Conservation (phyloP, 35 echinoderm and acorn worm genomes). For the Nesometra sesokonis region DNA sequence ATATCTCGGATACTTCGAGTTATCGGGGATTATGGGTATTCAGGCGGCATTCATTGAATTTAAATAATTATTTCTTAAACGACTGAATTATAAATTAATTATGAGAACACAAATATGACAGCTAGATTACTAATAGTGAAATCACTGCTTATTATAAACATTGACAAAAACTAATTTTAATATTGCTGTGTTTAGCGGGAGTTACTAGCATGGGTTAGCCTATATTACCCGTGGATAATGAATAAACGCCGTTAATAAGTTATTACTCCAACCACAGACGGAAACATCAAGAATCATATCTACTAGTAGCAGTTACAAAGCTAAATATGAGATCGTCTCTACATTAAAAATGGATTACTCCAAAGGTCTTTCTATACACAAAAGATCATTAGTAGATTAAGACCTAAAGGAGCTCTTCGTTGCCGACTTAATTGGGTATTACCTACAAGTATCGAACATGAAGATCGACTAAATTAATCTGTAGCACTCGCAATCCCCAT, state of each 20-base stretch:
- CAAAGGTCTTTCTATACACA: background rate
- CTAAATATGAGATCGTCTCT: background rate
- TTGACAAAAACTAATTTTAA: no score
- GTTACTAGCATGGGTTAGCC: no score
- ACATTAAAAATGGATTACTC: background rate
- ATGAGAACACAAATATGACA: no score
- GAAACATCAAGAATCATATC: background rate
- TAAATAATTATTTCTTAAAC: no score
- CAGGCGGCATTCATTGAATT: no score
- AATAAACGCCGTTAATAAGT: background rate
- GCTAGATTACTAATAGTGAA: no score
- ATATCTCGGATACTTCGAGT: no score
- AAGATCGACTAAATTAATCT: background rate
- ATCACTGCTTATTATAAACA: no score
- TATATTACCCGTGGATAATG: background rate
- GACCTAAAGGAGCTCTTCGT: background rate
- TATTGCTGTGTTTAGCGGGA: no score
- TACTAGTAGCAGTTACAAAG: background rate
- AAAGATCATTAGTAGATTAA: background rate
- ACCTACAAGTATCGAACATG: background rate
- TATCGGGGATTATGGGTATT: no score
- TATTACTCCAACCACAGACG: background rate
- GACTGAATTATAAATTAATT: no score
- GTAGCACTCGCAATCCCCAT: background rate
- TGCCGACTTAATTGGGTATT: background rate